Conservation (phyloP, 2,113 vertebrate species). For the Neofelis nebulosa region DNA sequence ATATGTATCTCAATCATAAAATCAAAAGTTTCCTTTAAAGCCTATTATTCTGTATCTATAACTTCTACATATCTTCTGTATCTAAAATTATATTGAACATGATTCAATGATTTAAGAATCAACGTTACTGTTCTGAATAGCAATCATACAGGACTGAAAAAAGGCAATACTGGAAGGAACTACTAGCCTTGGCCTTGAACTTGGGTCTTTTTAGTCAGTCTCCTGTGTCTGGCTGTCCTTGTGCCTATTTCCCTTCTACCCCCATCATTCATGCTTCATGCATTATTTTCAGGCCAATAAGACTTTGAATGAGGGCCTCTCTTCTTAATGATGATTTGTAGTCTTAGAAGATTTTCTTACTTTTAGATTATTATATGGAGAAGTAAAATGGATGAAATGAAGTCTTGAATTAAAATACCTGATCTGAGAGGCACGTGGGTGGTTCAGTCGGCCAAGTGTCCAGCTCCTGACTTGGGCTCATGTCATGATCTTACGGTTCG, state of each 20-base stretch:
- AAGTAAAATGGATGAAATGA: not conserved
- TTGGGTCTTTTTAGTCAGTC: not conserved
- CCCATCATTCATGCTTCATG: not conserved
- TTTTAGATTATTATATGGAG: not conserved
- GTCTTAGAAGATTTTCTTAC: not conserved
- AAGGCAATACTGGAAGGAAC: not conserved
- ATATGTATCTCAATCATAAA: not conserved
- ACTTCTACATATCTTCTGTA: not conserved
- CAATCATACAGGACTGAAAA: not conserved
- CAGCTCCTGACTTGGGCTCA: no score
- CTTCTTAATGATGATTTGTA: not conserved
- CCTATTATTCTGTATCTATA: not conserved
- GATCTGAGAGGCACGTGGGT: not conserved
- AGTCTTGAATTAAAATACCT: slow-evolving; percentile 7
- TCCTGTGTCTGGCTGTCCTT: not conserved
- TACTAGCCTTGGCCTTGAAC: not conserved
- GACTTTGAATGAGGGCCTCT: not conserved
- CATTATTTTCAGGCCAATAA: not conserved
- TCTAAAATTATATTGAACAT: not conserved
- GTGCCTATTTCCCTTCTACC: not conserved
- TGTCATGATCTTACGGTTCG: no score
- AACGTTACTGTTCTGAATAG: not conserved
- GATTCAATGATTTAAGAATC: not conserved
- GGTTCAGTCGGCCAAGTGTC: no score
- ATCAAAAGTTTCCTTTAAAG: not conserved